phyloP scores from a whole-genome alignment of 2,797 vertebrate species.

The Peromyscus nudipes region DNA sequence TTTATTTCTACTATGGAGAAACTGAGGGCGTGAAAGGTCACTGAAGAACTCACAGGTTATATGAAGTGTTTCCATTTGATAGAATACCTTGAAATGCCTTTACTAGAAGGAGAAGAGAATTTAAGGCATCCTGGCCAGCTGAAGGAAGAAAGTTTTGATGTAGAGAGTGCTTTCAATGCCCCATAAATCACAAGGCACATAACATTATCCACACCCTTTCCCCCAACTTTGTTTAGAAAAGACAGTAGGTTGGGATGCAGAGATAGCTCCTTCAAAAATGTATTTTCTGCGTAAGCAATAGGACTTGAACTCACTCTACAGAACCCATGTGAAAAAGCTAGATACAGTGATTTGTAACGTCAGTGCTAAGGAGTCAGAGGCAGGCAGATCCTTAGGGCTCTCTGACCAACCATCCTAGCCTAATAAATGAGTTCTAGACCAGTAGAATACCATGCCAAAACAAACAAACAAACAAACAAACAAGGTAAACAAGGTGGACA shows the following conservation, averaged over 20 bases:
- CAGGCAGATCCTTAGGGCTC: background rate
- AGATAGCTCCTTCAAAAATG: background rate
- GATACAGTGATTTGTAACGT: background rate
- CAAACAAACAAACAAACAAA: background rate
- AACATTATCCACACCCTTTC: background rate
- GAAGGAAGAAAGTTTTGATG: constrained; percentile 8
- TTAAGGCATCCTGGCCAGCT: constrained; percentile 15
- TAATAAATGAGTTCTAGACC: background rate
- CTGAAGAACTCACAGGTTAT: constrained; percentile 16
- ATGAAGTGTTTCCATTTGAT: constrained; percentile 13
- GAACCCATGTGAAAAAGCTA: background rate
- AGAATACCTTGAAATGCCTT: constrained; percentile 35
- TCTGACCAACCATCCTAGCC: background rate
- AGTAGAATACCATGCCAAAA: background rate
- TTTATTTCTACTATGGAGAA: background rate
- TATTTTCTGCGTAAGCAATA: background rate
- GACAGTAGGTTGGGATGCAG: background rate
- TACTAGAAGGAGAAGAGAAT: background rate
- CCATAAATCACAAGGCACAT: background rate
- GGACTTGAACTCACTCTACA: background rate
- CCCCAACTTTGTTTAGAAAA: constrained; percentile 31
- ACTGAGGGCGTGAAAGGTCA: background rate
- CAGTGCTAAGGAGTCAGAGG: background rate
- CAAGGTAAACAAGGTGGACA: background rate
- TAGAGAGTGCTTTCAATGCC: background rate